Base-by-base conservation (phyloP, 2,888 invertebrate species). In the Exocentrus adspersus region DNA sequence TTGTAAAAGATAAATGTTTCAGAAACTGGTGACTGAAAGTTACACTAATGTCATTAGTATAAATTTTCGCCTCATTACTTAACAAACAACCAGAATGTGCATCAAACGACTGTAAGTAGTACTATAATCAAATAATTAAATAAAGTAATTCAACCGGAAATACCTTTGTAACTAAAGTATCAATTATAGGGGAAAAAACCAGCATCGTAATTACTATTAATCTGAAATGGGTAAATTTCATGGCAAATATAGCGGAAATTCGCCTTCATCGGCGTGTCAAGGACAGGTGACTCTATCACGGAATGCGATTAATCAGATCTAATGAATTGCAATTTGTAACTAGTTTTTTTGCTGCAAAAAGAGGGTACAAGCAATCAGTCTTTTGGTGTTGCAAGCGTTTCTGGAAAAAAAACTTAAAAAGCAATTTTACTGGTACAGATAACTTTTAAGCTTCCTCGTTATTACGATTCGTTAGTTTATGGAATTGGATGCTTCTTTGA, bases 231-330 rank as follows among this genome's bases (percentile, higher is more conserved):
- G 14, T 20, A 41, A 52, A 41, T 41, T 17, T 19, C 20, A 32
- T 20, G 54, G 21, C 17, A 54, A 54, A 54, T 54, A 43, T 54
- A 43, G 42, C 21, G 54, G 54, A 54, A 54, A 28, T 20, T 19
- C 17, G 12, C 5, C 10, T 42, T 24, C 43, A 54, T 54, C 43
- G 28, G 9, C 28, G 21, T 20, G 42, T 42, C 42, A 54, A 54
- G 54, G 54, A 17, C 42, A 24, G 17, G 17, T 9, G 16, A 32
- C 42, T 54, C 42, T 43, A 19, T 42, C 54, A 32, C 28, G 30
- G 28, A 51, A 30, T 32, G 10, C 28, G 10, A 5, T 16, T 30
- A n/a, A n/a, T n/a, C n/a, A n/a, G n/a, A n/a, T n/a, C n/a, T n/a
- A n/a, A n/a, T n/a, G n/a, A n/a, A n/a, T n/a, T n/a, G n/a, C n/a